Percentiles rank a stretch among this genome's conserved stretches.
Conservation (phyloP, 2,888 invertebrate species). For the Hedya salicella region DNA sequence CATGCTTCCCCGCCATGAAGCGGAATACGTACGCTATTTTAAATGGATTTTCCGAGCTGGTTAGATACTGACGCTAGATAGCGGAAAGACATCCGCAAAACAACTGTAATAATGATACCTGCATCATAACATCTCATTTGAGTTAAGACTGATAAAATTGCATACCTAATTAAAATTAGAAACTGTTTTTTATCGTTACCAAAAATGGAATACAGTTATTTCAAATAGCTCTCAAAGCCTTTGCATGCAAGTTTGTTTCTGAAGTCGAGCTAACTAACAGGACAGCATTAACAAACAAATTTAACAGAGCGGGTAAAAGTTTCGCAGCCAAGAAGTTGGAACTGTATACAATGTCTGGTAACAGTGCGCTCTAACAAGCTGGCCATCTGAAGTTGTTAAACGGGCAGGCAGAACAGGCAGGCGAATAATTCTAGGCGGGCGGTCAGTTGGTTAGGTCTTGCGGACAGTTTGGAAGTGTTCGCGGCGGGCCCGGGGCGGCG, state of each 20-base stretch:
- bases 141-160: too few relatives aligned
- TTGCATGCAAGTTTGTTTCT: slow-evolving; percentile 24
- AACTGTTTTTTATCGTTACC: not conserved
- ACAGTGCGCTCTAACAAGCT: slow-evolving; percentile 76
- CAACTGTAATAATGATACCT: slow-evolving; percentile 3
- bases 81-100: slow-evolving; percentile 16
- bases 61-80: slow-evolving; percentile 28
- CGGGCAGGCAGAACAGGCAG: slow-evolving; percentile 46
- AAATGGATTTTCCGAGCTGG: slow-evolving; percentile 36
- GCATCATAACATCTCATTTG: not conserved
- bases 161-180: not conserved
- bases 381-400: slow-evolving; percentile 78
- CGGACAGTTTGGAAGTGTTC: slow-evolving; percentile 67
- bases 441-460: slow-evolving; percentile 51
- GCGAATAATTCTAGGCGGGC: slow-evolving; percentile 52
- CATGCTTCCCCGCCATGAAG: slow-evolving; percentile 38
- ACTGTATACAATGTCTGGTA: slow-evolving; percentile 75
- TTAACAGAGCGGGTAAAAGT: slow-evolving; percentile 75
- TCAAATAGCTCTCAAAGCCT: slow-evolving; percentile 6
- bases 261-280: slow-evolving; percentile 61
- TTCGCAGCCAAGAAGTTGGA: slow-evolving; percentile 76
- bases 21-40: slow-evolving; percentile 39
- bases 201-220: not conserved
- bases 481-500: slow-evolving; percentile 49
- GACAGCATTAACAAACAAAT: slow-evolving; percentile 76